Conservation (phyloP, 2,113 vertebrate species). For the Alethe diademata region DNA sequence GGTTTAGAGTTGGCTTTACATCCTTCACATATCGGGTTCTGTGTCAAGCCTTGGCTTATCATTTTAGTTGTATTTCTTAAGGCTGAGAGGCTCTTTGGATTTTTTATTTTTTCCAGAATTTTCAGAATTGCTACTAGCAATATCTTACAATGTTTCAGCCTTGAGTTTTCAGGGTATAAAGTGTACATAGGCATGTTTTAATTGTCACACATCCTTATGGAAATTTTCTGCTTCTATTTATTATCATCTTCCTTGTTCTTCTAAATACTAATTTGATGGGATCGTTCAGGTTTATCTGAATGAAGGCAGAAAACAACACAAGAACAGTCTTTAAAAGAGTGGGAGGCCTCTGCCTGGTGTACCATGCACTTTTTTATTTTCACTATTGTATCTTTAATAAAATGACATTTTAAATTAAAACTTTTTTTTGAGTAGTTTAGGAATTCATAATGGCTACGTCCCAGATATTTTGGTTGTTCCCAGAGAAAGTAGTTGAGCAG, state of each 20-base stretch:
- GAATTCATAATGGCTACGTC: not conserved
- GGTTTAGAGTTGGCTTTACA: not conserved
- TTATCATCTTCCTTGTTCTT: not conserved
- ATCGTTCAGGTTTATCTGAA: not conserved
- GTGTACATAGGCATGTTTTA: not conserved
- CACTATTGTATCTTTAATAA: not conserved
- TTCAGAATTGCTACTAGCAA: not conserved
- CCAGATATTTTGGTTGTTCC: not conserved
- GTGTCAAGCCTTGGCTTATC: not conserved
- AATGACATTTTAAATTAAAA: not conserved
- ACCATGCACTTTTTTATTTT: not conserved
- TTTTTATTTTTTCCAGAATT: not conserved
- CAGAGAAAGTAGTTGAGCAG: not conserved
- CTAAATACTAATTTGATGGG: not conserved
- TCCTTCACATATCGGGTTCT: not conserved
- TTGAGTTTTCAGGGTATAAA: not conserved
- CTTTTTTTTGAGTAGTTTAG: not conserved
- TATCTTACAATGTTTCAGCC: not conserved
- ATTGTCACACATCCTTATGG: not conserved
- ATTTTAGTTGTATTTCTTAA: not conserved
- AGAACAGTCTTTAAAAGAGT: not conserved
- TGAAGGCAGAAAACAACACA: not conserved
- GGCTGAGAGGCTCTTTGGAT: not conserved
- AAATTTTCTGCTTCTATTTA: not conserved
- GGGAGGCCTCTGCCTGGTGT: not conserved